Evolutionary conservation across 1,140 invertebrate species (phyloP).

Genomic region (Bombus vancouverensis): DNA sequence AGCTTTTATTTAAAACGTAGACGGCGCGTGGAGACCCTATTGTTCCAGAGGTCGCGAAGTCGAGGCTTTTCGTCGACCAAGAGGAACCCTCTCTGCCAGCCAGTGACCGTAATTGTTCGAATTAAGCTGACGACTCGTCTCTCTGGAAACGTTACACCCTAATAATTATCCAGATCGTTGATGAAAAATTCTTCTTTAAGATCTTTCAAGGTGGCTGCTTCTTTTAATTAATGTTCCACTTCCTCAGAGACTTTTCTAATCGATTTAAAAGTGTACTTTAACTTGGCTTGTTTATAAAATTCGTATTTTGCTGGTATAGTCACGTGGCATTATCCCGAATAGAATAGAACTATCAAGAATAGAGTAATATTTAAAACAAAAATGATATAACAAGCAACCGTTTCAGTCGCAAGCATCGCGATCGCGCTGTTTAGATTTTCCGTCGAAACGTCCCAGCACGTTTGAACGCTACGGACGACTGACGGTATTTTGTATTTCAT

Average conservation of each 20-base stretch:
- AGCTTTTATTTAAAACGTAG: constrained; percentile 42
- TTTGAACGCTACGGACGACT: too few relatives aligned
- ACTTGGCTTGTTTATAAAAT: neutral
- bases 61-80: constrained; percentile 7
- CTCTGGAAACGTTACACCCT: neutral
- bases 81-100: neutral
- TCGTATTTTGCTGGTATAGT: too few relatives aligned
- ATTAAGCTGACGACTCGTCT: constrained; percentile 12
- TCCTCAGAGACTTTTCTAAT: neutral
- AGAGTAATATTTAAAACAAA: too few relatives aligned
- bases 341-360: too few relatives aligned
- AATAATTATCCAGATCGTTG: constrained; percentile 6
- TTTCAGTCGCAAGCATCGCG: too few relatives aligned
- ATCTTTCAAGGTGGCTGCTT: neutral
- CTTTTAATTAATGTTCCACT: neutral
- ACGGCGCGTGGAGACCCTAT: constrained; percentile 18
- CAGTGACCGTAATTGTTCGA: constrained; percentile 30
- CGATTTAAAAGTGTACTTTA: neutral
- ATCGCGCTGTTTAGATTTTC: too few relatives aligned
- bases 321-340: too few relatives aligned
- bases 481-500: too few relatives aligned
- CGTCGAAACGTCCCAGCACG: too few relatives aligned
- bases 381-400: too few relatives aligned
- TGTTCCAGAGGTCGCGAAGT: constrained; percentile 41
- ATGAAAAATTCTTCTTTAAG: neutral